phyloP scores from a whole-genome alignment of 1,140 invertebrate species.

The Calephelis nemesis region DNA sequence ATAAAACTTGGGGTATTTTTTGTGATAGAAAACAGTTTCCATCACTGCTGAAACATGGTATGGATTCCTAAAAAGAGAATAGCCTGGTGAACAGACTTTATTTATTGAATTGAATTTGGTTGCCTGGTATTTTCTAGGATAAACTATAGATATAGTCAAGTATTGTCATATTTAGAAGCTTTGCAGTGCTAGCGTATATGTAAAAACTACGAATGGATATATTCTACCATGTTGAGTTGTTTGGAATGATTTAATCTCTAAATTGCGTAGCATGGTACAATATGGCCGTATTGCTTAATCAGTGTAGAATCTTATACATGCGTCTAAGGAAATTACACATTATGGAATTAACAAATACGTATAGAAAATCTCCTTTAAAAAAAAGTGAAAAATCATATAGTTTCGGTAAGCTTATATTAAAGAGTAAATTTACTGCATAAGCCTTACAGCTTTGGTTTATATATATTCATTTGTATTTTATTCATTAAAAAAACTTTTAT shows the following conservation, averaged over 20 bases:
- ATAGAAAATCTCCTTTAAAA: too few relatives aligned
- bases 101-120: conserved; percentile 67
- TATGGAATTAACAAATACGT: not conserved
- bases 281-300: conserved; percentile 55
- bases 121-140: conserved; percentile 64
- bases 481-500: too few relatives aligned
- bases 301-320: conserved; percentile 56
- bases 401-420: too few relatives aligned
- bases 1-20: too few relatives aligned
- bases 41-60: too few relatives aligned
- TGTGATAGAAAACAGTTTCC: too few relatives aligned
- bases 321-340: conserved; percentile 56
- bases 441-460: too few relatives aligned
- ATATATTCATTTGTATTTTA: too few relatives aligned
- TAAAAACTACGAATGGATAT: conserved; percentile 13
- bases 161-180: conserved; percentile 69
- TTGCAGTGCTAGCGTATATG: conserved; percentile 59
- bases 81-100: conserved; percentile 31
- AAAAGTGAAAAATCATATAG: too few relatives aligned
- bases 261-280: conserved; percentile 41
- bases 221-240: conserved; percentile 3
- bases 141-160: conserved; percentile 60
- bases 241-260: conserved; percentile 5
- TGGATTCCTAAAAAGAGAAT: too few relatives aligned
- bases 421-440: too few relatives aligned